Percentiles rank a stretch among this genome's conserved stretches.
phyloP scores from a whole-genome alignment of 35 echinoderm and acorn worm genomes.

The Heliocidaris tuberculata region DNA sequence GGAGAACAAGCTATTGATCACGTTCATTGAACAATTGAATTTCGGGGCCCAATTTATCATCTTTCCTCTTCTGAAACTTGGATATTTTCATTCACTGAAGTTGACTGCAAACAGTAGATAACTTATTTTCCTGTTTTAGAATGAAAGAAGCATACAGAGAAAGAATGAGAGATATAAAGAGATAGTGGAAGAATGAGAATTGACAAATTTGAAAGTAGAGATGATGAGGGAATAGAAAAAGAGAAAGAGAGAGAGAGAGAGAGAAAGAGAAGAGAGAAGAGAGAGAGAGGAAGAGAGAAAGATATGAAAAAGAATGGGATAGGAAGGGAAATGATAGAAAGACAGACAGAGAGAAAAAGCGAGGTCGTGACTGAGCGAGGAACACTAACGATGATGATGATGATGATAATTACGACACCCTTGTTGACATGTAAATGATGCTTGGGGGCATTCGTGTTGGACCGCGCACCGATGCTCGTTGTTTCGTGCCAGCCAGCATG shows the following conservation, averaged over 20 bases:
- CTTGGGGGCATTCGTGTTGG: not conserved
- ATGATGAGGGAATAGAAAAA: not conserved
- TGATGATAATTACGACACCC: constrained; percentile 9
- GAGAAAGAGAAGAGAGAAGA: not conserved
- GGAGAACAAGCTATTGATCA: no score
- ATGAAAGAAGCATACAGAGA: no score
- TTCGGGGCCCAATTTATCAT: no score
- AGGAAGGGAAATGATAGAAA: not conserved
- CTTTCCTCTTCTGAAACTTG: no score
- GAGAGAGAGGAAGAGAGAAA: not conserved
- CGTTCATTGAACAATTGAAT: no score
- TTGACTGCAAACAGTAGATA: no score
- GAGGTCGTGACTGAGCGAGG: not conserved
- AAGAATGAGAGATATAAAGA: no score
- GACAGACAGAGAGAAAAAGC: not conserved
- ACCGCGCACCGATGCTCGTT: not conserved
- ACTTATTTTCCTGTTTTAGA: no score
- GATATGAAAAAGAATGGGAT: not conserved
- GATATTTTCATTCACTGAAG: no score
- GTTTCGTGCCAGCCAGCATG: not conserved
- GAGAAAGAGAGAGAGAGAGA: not conserved
- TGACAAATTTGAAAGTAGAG: not conserved
- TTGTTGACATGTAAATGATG: not conserved
- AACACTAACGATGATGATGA: not conserved
- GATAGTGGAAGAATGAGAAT: no score